Evolutionary conservation across 2,113 vertebrate genomes (phyloP).

Genomic region (Pycnonotus jocosus): DNA sequence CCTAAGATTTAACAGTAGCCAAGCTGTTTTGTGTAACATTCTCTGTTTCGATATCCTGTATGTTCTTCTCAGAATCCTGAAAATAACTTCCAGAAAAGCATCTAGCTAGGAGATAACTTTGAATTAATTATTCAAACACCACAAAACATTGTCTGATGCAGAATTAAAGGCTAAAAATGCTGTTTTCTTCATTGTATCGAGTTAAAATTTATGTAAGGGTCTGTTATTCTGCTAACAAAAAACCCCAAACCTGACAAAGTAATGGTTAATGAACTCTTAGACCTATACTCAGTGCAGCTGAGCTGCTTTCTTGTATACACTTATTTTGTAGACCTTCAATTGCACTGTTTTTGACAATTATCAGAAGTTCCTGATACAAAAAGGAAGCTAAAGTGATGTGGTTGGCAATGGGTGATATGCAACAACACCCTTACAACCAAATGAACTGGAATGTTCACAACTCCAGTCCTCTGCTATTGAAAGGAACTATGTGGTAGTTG

Average conservation of each 20-base stretch:
- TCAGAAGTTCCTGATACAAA: not conserved
- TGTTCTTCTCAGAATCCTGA: not conserved
- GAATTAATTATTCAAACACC: not conserved
- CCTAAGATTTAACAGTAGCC: not conserved
- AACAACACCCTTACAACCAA: not conserved
- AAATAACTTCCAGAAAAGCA: not conserved
- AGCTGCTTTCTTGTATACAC: not conserved
- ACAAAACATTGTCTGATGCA: not conserved
- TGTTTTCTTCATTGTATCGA: not conserved
- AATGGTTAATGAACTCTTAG: not conserved
- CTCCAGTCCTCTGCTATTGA: not conserved
- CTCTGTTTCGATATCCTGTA: not conserved
- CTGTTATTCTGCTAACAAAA: not conserved
- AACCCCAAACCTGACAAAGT: not conserved
- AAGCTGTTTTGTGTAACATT: not conserved
- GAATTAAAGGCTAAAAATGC: not conserved
- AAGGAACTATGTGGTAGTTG: not conserved
- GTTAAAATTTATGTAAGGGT: not conserved
- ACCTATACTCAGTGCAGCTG: not conserved
- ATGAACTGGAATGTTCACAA: not conserved
- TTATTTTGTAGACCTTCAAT: not conserved
- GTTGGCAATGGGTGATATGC: not conserved
- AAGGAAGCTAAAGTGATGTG: not conserved
- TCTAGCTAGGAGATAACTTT: not conserved
- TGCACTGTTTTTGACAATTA: not conserved